These are phyloP conservation scores for Amphimallon solstitiale DNA, from an alignment of 2,888 invertebrate species.

Conservation along the genomic window DNA sequence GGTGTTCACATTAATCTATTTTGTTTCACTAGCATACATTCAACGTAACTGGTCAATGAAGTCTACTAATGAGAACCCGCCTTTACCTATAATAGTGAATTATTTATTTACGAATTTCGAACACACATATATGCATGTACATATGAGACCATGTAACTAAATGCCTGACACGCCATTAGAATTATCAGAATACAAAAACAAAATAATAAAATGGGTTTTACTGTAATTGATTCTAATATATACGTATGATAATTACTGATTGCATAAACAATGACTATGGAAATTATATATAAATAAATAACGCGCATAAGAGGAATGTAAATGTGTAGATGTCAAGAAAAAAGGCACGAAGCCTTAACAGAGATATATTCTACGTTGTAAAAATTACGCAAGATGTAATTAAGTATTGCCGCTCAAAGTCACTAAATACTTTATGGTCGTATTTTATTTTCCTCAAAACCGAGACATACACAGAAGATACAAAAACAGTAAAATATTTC, in stretches of 20 bases:
- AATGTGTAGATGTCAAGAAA: background rate
- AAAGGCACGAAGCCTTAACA: background rate
- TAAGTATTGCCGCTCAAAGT: too few species aligned
- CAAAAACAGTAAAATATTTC: background rate
- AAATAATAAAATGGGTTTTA: background rate
- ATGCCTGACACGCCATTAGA: slow-evolving; percentile 2
- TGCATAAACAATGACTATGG: slow-evolving; percentile 9
- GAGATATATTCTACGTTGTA: too few species aligned
- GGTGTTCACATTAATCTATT: too few species aligned
- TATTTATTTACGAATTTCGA: background rate
- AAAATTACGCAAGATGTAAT: too few species aligned
- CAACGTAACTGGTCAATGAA: background rate
- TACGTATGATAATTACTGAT: background rate
- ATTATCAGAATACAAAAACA: slow-evolving; percentile 5
- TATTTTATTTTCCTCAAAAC: too few species aligned
- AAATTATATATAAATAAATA: background rate
- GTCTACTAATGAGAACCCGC: too few species aligned
- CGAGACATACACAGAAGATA: too few species aligned
- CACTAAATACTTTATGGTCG: too few species aligned
- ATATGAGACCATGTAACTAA: background rate
- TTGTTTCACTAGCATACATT: too few species aligned
- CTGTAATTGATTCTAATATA: slow-evolving; percentile 3
- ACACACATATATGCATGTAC: background rate
- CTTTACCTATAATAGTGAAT: background rate
- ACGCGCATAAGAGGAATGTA: background rate